Percentiles rank a stretch among this genome's conserved stretches.
Conservation (phyloP, 2,797 vertebrate species). For the Myiotriccus ornatus region DNA sequence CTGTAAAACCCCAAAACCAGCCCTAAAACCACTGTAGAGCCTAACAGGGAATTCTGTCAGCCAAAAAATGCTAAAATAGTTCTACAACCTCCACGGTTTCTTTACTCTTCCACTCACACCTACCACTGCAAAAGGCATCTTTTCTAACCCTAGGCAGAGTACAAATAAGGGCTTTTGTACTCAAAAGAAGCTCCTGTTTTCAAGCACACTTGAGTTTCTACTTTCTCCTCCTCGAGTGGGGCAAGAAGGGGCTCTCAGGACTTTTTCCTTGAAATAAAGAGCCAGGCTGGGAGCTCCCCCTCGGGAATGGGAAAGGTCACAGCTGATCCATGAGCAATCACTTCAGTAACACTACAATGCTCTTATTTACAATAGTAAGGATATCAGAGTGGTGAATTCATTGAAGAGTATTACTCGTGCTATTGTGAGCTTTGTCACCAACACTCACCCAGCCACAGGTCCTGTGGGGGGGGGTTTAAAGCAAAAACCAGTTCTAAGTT, state of each 20-base stretch:
- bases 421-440: rapidly evolving
- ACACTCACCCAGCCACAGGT: neutral
- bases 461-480: neutral
- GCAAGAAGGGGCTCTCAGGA: neutral
- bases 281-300: neutral
- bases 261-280: neutral
- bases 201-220: rapidly evolving
- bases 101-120: rapidly evolving
- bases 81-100: neutral
- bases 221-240: neutral
- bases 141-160: neutral
- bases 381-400: neutral
- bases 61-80: neutral
- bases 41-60: neutral
- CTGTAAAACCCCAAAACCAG: neutral
- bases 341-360: neutral
- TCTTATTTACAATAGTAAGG: neutral
- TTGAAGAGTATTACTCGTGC: neutral
- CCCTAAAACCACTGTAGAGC: neutral
- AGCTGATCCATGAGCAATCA: rapidly evolving
- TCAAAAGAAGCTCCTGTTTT: neutral
- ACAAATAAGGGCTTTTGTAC: neutral
- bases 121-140: neutral
- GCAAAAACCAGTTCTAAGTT: neutral
- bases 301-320: neutral